Evolutionary conservation across 2,113 vertebrate species (phyloP), one percentile per base, ranked within the genome.

Genomic region (Chauna torquata): DNA sequence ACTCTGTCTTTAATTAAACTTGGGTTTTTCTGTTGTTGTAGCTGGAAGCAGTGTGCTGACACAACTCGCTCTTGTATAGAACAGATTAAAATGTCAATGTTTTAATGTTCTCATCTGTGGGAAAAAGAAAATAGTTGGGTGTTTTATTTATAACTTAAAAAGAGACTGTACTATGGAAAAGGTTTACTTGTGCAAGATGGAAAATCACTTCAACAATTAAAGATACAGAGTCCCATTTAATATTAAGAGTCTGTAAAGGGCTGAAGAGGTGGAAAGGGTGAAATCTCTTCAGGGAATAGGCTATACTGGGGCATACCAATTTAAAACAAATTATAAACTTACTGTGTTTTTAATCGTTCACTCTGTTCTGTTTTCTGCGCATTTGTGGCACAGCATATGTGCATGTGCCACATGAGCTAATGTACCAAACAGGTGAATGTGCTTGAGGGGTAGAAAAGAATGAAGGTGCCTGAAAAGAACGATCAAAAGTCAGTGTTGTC

Each of bases 21-120:
- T 98, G 82, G 94, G 86, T 97, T 98, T 96, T 94, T 95, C 85
- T 96, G 96, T 97, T 97, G 96, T 97, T 98, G 96, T 98, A 98
- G 97, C 98, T 98, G 97, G 97, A 97, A 98, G 97, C 97, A 96
- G 87, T 54, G 61, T 98, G 97, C 98, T 98, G 98, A 98, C 98
- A 98, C 97, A 98, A 97, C 97, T 98, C 96, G 94, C 93, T 98
- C 97, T 97, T 98, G 97, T 98, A 97, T 94, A 95, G 95, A 98
- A 97, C 95, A 98, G 97, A 98, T 98, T 98, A 98, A 98, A 98
- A 98, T 98, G 96, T 98, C 97, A 98, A 91, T 97, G 95, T 97
- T 98, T 97, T 97, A 98, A 96, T 97, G 96, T 98, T 98, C 96
- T 97, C 96, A 92, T 97, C 97, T 98, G 97, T 98, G 96, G 97